Conservation (phyloP, 30 jellyfish, hydroid and myxozoan species). For the Nemopilema nomurai region DNA sequence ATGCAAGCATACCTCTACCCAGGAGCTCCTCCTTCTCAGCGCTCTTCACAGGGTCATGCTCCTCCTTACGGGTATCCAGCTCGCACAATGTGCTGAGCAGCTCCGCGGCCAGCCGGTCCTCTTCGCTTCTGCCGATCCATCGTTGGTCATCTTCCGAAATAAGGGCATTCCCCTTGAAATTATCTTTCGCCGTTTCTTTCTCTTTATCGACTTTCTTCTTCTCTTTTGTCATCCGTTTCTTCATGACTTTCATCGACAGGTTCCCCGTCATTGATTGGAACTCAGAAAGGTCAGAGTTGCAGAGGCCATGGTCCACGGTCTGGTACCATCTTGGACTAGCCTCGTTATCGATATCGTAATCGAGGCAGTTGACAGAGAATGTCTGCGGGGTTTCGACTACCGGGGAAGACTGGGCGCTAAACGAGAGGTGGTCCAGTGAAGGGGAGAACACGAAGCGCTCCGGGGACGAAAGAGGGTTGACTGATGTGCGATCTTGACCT, state of each 20-base stretch:
- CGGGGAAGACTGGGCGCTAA: constrained; percentile 1
- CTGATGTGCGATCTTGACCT: neutral
- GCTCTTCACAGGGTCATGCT: neutral
- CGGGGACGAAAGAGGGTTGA: neutral
- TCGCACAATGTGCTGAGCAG: neutral
- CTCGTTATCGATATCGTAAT: constrained; percentile 9
- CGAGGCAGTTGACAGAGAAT: constrained; percentile 56
- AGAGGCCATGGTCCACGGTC: constrained; percentile 15
- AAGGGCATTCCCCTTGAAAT: neutral
- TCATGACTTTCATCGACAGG: constrained; percentile 1
- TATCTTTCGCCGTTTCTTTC: neutral
- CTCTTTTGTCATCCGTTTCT: neutral
- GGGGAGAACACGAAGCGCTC: neutral
- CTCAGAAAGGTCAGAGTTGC: neutral
- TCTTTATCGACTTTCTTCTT: neutral
- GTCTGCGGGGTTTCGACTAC: constrained; percentile 38
- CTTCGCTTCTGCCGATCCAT: constrained; percentile 4
- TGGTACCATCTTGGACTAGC: constrained; percentile 36
- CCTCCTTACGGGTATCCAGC: neutral
- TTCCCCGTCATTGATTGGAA: neutral
- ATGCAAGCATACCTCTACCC: neutral
- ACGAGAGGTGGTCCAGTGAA: neutral
- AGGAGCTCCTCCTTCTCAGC: neutral
- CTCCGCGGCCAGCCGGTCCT: neutral
- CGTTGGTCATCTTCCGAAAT: neutral